Evolutionary conservation across 2,797 vertebrate species (phyloP).

Genomic region (Limnodromus scolopaceus): DNA sequence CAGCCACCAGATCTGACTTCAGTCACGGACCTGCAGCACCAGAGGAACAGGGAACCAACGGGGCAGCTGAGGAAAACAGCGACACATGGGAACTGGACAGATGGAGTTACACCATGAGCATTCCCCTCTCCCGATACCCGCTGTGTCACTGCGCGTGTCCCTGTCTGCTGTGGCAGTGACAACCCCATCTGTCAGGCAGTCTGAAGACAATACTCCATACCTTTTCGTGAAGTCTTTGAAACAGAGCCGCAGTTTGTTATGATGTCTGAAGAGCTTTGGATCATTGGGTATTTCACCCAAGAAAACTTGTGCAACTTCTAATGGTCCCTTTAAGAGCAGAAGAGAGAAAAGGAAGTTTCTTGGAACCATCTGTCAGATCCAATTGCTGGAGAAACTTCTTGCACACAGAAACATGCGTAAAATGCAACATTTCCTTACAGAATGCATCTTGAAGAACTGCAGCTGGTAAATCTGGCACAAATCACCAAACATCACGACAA

Average conservation of each 20-base stretch:
- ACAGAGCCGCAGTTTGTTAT: slow-evolving; percentile 97
- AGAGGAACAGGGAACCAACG: neutral
- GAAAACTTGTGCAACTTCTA: slow-evolving; percentile 99
- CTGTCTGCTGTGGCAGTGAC: neutral
- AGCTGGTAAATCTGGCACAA: slow-evolving; percentile 6
- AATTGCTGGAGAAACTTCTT: neutral
- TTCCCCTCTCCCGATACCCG: neutral
- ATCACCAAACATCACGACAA: neutral
- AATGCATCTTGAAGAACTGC: neutral
- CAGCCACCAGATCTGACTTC: neutral
- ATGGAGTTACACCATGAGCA: neutral
- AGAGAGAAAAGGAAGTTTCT: slow-evolving; percentile 4
- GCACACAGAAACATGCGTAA: neutral
- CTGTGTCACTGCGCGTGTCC: neutral
- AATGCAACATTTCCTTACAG: neutral
- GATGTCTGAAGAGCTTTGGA: slow-evolving; percentile 97
- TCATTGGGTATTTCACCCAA: slow-evolving; percentile 97
- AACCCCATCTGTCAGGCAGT: neutral
- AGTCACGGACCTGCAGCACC: neutral
- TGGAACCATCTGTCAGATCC: neutral
- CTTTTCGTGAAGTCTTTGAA: slow-evolving; percentile 99
- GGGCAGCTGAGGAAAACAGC: neutral
- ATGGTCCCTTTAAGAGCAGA: slow-evolving; percentile 86
- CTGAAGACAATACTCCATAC: slow-evolving; percentile 71
- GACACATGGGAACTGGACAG: neutral